phyloP scores from a whole-genome alignment of 2,797 vertebrate species.

The Pseudochaenichthys georgianus region DNA sequence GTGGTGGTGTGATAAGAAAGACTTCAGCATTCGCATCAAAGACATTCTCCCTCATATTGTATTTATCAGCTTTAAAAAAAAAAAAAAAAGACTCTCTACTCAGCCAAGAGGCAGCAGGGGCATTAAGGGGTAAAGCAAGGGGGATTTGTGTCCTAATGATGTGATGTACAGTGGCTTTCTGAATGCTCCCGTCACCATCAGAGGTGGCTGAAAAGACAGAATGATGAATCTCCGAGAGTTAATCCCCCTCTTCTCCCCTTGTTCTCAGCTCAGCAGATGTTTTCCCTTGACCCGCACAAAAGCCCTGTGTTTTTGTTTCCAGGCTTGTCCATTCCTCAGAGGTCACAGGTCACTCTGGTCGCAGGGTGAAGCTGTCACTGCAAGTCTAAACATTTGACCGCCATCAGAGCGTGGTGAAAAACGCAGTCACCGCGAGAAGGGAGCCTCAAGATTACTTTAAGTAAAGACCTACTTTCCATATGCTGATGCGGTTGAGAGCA shows the following conservation, averaged over 20 bases:
- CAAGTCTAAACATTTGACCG: conserved; percentile 78
- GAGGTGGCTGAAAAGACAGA: conserved; percentile 53
- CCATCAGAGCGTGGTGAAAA: conserved; percentile 72
- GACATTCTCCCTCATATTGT: conserved; percentile 47
- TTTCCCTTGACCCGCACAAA: conserved; percentile 80
- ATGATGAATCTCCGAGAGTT: conserved; percentile 62
- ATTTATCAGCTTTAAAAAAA: conserved; percentile 39
- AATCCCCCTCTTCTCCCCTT: conserved; percentile 58
- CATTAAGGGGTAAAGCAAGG: conserved; percentile 33
- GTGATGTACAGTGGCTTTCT: conserved; percentile 48
- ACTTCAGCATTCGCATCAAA: conserved; percentile 48
- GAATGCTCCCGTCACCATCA: conserved; percentile 56
- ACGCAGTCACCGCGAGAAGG: conserved; percentile 40
- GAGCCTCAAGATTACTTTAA: conserved; percentile 70
- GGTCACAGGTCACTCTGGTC: conserved; percentile 84
- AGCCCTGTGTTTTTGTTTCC: conserved; percentile 83
- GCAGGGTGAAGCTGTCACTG: conserved; percentile 77
- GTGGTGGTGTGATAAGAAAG: conserved; percentile 61
- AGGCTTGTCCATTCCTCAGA: conserved; percentile 77
- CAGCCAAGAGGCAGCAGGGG: conserved; percentile 25
- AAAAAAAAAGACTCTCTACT: conserved; percentile 2
- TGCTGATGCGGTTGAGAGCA: conserved; percentile 75
- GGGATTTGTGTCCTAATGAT: conserved; percentile 35
- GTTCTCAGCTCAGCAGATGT: conserved; percentile 82
- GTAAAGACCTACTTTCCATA: conserved; percentile 78